Percentiles rank a stretch among this genome's conserved stretches.
phyloP scores from a whole-genome alignment of 2,797 vertebrate species.

The Hoplostethus atlanticus region DNA sequence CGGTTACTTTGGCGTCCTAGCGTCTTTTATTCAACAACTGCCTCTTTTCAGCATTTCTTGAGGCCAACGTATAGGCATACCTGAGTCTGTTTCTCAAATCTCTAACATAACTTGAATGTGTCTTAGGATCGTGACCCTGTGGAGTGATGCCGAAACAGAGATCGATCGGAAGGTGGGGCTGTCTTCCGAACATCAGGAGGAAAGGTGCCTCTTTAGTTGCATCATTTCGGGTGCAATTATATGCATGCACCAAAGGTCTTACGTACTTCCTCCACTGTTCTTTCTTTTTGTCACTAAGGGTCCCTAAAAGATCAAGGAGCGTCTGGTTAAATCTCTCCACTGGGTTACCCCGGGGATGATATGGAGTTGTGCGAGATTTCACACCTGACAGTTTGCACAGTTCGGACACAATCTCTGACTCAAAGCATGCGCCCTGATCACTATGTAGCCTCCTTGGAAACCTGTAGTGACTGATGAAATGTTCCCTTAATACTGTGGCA shows the following conservation, averaged over 20 bases:
- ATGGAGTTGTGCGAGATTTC: background rate
- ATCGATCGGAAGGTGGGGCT: conserved; percentile 11
- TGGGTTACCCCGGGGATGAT: conserved; percentile 23
- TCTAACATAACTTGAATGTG: conserved; percentile 4
- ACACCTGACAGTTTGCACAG: too few relatives aligned
- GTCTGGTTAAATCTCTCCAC: conserved; percentile 24
- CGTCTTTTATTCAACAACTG: conserved; percentile 17
- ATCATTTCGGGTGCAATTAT: conserved; percentile 23
- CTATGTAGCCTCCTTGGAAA: conserved; percentile 5
- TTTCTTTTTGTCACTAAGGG: conserved; percentile 12
- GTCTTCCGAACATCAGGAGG: conserved; percentile 20
- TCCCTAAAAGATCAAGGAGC: conserved; percentile 5
- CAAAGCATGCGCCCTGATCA: too few relatives aligned
- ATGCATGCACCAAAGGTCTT: conserved; percentile 6
- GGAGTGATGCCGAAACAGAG: conserved; percentile 17
- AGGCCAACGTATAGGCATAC: background rate
- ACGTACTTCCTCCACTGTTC: conserved; percentile 19
- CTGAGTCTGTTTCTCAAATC: conserved; percentile 2
- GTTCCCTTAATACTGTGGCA: conserved; percentile 31
- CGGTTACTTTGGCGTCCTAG: conserved; percentile 23
- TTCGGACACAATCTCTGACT: too few relatives aligned
- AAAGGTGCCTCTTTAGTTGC: conserved; percentile 8
- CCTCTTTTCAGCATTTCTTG: conserved; percentile 10
- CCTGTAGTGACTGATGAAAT: conserved; percentile 20
- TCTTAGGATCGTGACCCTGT: background rate